Evolutionary conservation across 2,888 invertebrate genomes (phyloP).

Genomic region (Automeris io): DNA sequence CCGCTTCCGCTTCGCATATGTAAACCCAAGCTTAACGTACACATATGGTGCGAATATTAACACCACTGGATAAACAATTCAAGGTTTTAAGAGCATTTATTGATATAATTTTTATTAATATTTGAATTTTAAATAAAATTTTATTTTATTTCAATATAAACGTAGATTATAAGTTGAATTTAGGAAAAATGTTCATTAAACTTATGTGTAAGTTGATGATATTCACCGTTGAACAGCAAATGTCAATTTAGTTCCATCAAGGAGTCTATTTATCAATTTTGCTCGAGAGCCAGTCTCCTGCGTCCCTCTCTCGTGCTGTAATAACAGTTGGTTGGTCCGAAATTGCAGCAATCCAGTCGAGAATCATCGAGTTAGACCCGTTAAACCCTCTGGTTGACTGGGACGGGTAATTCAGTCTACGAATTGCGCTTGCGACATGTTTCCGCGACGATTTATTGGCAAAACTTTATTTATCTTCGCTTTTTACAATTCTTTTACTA

Average conservation of each 20-base stretch:
- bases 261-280: slow-evolving; percentile 56
- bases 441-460: slow-evolving; percentile 20
- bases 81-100: no score
- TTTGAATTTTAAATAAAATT: no score
- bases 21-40: no score
- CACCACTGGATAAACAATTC: no score
- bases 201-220: slow-evolving; percentile 1
- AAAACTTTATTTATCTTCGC: slow-evolving; percentile 8
- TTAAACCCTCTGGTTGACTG: slow-evolving; percentile 41
- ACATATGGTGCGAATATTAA: no score
- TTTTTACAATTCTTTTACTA: neutral
- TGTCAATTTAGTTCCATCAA: slow-evolving; percentile 29
- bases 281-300: slow-evolving; percentile 58
- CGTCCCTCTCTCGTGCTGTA: slow-evolving; percentile 54
- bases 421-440: slow-evolving; percentile 35
- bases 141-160: no score
- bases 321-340: slow-evolving; percentile 50
- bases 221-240: slow-evolving; percentile 8
- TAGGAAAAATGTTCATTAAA: no score
- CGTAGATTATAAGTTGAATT: no score
- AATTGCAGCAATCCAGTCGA: slow-evolving; percentile 64
- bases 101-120: no score
- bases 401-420: slow-evolving; percentile 31
- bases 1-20: no score
- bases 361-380: slow-evolving; percentile 59